These are phyloP conservation scores for Drosophila demipolita DNA, from an alignment of 2,888 invertebrate genomes.

Conservation along the genomic window DNA sequence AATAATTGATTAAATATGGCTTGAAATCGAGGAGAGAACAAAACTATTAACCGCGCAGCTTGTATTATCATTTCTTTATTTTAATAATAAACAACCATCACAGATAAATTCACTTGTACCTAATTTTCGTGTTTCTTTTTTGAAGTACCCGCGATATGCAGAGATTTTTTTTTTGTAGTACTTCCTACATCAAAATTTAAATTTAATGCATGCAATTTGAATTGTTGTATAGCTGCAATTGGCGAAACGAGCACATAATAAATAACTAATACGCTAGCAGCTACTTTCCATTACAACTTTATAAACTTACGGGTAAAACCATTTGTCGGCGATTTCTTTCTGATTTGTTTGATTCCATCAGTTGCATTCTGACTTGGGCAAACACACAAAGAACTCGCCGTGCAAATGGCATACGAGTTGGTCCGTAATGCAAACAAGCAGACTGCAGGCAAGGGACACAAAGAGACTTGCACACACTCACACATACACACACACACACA, in stretches of 20 bases:
- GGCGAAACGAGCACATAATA: not conserved
- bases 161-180: not conserved
- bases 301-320: constrained; percentile 5
- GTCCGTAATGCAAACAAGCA: constrained; percentile 60
- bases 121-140: not conserved
- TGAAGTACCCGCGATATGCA: not conserved
- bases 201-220: not conserved
- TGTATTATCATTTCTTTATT: not conserved
- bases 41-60: not conserved
- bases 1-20: not conserved
- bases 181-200: not conserved
- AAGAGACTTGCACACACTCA: constrained; percentile 6
- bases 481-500: constrained; percentile 21
- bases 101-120: not conserved
- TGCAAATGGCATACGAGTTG: constrained; percentile 63
- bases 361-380: constrained; percentile 46
- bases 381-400: constrained; percentile 46
- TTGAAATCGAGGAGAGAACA: not conserved
- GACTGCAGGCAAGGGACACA: constrained; percentile 18
- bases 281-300: not conserved
- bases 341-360: constrained; percentile 45
- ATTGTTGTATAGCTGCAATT: not conserved
- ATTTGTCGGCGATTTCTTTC: constrained; percentile 20
- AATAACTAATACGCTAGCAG: constrained; percentile 2
- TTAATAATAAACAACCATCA: not conserved